Conservation (phyloP, 1,140 invertebrate genomes). For the Sminthurides bifidus region DNA sequence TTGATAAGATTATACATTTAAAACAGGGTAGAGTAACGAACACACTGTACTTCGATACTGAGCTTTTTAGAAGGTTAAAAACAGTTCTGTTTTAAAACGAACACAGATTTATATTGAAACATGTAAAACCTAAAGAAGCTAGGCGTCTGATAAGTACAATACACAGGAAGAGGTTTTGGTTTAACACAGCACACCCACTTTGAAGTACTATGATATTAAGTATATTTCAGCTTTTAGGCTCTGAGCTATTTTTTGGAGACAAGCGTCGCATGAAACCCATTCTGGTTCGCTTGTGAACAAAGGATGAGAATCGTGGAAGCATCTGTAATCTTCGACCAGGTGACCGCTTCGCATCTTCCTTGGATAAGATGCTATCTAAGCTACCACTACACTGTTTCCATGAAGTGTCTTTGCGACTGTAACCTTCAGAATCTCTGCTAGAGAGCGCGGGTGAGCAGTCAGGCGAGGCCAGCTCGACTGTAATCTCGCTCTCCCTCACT, state of each 20-base stretch:
- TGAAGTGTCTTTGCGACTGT: background rate
- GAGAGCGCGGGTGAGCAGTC: slow-evolving; percentile 23
- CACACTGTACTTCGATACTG: no score
- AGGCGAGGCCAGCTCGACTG: slow-evolving; percentile 26
- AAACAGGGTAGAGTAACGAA: no score
- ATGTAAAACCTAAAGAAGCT: no score
- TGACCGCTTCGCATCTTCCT: slow-evolving; percentile 22
- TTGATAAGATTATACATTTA: no score
- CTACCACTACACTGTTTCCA: slow-evolving; percentile 30
- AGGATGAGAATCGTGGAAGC: slow-evolving; percentile 30
- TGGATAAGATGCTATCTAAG: slow-evolving; percentile 30
- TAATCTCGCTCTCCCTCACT: slow-evolving; percentile 19
- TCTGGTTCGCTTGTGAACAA: slow-evolving; percentile 27
- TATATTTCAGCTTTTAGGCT: slow-evolving; percentile 15
- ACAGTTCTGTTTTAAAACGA: no score
- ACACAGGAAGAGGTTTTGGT: no score
- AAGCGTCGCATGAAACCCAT: slow-evolving; percentile 26
- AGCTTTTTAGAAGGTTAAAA: no score
- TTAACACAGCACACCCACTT: no score
- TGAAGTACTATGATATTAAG: no score
- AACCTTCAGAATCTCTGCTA: slow-evolving; percentile 6
- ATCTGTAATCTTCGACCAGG: slow-evolving; percentile 25
- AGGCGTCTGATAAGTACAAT: no score
- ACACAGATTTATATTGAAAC: no score
- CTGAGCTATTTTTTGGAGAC: slow-evolving; percentile 16